Evolutionary conservation across 2,797 vertebrate genomes (phyloP).

Genomic region (Aulostomus chinensis): DNA sequence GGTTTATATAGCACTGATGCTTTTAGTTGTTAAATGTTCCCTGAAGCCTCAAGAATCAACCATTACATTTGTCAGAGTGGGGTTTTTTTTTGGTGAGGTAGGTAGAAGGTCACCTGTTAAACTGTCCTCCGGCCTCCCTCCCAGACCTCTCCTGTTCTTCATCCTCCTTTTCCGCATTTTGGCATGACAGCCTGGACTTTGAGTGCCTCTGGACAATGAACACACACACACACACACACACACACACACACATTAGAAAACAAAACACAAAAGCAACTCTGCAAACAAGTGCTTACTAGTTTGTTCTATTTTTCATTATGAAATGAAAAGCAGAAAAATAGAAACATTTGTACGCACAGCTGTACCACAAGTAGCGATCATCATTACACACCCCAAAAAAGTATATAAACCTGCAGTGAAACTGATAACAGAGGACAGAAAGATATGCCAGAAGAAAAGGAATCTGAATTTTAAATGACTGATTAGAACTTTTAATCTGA

Average conservation of each 20-base stretch:
- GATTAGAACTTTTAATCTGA: too few species aligned
- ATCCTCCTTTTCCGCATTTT: constrained; percentile 87
- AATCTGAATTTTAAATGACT: too few species aligned
- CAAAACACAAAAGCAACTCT: too few species aligned
- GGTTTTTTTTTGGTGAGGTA: constrained; percentile 10
- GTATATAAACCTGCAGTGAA: too few species aligned
- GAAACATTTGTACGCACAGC: too few species aligned
- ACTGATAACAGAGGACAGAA: too few species aligned
- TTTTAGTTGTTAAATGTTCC: neutral
- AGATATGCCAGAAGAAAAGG: too few species aligned
- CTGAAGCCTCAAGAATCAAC: constrained; percentile 13
- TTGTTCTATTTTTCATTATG: too few species aligned
- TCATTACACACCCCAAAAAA: too few species aligned
- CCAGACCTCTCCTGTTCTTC: constrained; percentile 81
- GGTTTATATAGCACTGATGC: neutral
- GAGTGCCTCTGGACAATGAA: constrained; percentile 83
- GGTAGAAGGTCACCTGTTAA: constrained; percentile 83
- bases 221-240: constrained; percentile 27
- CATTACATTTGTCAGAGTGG: constrained; percentile 19
- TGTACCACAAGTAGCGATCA: too few species aligned
- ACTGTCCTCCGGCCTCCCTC: constrained; percentile 84
- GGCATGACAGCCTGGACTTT: constrained; percentile 86
- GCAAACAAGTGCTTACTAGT: too few species aligned
- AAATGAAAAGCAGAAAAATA: too few species aligned
- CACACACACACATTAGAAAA: neutral